Evolutionary conservation across 2,888 invertebrate genomes (phyloP).

Genomic region (Portevinia maculata): DNA sequence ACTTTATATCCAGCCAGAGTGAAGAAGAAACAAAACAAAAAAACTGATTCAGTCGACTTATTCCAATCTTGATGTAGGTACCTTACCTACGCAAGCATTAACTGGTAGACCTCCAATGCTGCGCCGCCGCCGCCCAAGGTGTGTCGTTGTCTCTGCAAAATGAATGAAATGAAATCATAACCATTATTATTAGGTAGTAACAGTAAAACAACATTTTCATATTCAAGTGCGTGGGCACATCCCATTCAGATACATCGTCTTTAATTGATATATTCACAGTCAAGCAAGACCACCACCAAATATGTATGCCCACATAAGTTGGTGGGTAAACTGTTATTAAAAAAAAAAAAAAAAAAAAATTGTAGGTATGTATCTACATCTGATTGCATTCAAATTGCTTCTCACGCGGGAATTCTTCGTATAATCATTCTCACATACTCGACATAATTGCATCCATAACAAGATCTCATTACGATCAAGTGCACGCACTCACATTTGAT

Average conservation of each 20-base stretch:
- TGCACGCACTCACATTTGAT: constrained; percentile 43
- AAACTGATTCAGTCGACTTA: constrained; percentile 7
- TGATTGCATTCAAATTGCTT: constrained; percentile 54
- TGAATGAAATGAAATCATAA: constrained; percentile 60
- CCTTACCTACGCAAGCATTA: constrained; percentile 10
- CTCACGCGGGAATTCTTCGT: constrained; percentile 41
- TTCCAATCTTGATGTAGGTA: constrained; percentile 11
- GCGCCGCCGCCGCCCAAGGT: constrained; percentile 62
- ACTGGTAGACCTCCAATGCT: constrained; percentile 53
- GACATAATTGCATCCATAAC: constrained; percentile 68
- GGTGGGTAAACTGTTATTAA: constrained; percentile 55
- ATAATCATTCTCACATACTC: constrained; percentile 68
- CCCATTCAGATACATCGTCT: constrained; percentile 48
- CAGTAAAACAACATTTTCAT: constrained; percentile 61
- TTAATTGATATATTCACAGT: constrained; percentile 57
- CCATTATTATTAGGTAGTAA: constrained; percentile 66
- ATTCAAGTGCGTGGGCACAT: constrained; percentile 60
- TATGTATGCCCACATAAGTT: neutral
- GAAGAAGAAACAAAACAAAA: too few relatives aligned
- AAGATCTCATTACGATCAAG: constrained; percentile 72
- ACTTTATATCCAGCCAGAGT: constrained; percentile 6
- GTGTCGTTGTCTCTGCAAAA: constrained; percentile 40
- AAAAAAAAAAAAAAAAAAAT: constrained; percentile 1
- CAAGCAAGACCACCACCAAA: constrained; percentile 54
- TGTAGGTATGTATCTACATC: neutral